Conservation (phyloP, 53 echinoderm and acorn worm genomes). For the Echinarachnius parma region DNA sequence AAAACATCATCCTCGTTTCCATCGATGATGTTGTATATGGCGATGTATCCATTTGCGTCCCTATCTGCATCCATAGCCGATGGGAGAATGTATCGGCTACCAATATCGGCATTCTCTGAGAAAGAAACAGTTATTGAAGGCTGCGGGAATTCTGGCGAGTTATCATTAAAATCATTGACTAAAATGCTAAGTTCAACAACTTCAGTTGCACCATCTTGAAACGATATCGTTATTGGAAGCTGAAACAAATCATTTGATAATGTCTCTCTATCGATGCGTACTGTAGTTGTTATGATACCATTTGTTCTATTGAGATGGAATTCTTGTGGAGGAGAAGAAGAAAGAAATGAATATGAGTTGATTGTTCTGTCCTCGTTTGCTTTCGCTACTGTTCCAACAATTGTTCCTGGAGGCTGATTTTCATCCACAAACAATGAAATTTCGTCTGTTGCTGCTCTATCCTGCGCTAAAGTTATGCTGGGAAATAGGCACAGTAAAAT, state of each 20-base stretch:
- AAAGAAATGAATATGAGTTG: constrained; percentile 55
- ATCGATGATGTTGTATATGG: constrained; percentile 49
- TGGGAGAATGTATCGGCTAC: constrained; percentile 64
- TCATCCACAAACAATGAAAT: constrained; percentile 67
- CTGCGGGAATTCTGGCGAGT: constrained; percentile 77
- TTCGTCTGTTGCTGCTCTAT: constrained; percentile 27
- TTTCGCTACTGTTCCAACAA: constrained; percentile 72
- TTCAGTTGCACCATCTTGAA: constrained; percentile 43
- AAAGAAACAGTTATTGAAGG: constrained; percentile 51
- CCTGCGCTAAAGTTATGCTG: constrained; percentile 20
- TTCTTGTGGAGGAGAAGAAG: constrained; percentile 62
- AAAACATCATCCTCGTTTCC: constrained; percentile 67
- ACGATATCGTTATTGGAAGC: constrained; percentile 64
- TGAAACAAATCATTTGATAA: constrained; percentile 67
- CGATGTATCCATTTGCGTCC: constrained; percentile 65
- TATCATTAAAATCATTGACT: constrained; percentile 85
- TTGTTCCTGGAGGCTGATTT: constrained; percentile 73
- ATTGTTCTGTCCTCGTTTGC: constrained; percentile 52
- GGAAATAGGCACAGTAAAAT: constrained; percentile 24
- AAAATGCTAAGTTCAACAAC: constrained; percentile 78
- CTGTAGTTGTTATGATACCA: constrained; percentile 71
- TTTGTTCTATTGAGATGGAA: constrained; percentile 67
- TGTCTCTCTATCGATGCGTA: constrained; percentile 74
- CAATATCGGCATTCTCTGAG: constrained; percentile 71
- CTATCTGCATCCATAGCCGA: constrained; percentile 78